Evolutionary conservation across 2,888 invertebrate genomes (phyloP), one percentile per base, ranked within the genome.

Genomic region (Mesochorus sp.): DNA sequence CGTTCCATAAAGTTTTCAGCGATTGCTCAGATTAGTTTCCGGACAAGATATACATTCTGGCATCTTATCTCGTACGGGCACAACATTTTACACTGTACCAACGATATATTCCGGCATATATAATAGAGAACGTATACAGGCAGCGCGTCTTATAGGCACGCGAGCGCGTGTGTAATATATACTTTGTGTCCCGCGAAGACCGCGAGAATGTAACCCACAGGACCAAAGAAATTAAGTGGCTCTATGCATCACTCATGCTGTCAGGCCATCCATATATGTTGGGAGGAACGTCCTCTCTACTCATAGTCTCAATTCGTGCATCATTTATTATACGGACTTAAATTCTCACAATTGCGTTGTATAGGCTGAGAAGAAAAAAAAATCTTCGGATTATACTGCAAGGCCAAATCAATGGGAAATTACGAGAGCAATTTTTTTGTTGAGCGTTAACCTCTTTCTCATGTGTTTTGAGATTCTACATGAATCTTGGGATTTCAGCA

Each of bases 21-120:
- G 75, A 79, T 75, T 75, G 44, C 71, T 39, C 71, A 75, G 71
- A 79, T 75, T 79, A 79, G 79, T 79, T 79, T 79, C 75, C 75
- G 71, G 59, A 42, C 19, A 66, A 75, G 74, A 78, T 71, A 61
- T 51, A 78, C 59, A 71, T 74, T 59, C 64, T 26, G 66, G 74
- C 47, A 24, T 79, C 71, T 75, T 67, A 47, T 75, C 66, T 68
- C 61, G 66, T 66, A 61, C 66, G 61, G 62, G 75, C 31, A 10
- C 49, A 51, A 70, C 64, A 64, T 78, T 64, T 68, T 37, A 61
- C 74, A 53, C 44, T 24, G 31, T 53, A 51, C 39, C 44, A 37
- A 39, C 59, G 37, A 57, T 66, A 66, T 39, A 44, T 34, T n/a
- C 47, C 3, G 19, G 64, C 39, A 67, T 53, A 53, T 62, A 44